phyloP scores from a whole-genome alignment of 2,797 vertebrate species.

The Chrysolophus pictus region DNA sequence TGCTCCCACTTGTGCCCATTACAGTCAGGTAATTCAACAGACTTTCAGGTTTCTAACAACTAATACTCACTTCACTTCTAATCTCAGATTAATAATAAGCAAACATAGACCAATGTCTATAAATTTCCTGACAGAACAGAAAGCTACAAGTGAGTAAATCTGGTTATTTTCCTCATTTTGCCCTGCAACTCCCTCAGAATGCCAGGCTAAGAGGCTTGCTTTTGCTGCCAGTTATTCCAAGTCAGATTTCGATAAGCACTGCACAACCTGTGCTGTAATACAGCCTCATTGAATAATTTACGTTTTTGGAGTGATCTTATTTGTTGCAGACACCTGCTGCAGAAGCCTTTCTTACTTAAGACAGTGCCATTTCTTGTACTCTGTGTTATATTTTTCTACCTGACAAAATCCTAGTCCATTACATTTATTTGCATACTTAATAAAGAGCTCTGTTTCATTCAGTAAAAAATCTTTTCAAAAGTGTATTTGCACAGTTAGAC shows the following conservation, averaged over 20 bases:
- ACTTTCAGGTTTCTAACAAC: background rate
- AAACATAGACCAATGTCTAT: background rate
- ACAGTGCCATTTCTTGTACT: background rate
- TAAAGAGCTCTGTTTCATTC: background rate
- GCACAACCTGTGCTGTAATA: background rate
- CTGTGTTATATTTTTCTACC: background rate
- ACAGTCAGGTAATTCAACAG: background rate
- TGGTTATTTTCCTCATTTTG: background rate
- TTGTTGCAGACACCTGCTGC: background rate
- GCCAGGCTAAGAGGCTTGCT: background rate
- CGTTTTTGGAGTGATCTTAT: background rate
- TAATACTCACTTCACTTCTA: background rate
- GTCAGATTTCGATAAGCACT: background rate
- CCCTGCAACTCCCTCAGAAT: background rate
- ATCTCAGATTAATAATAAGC: background rate
- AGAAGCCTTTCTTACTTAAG: background rate
- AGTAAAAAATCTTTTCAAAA: background rate
- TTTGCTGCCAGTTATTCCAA: background rate
- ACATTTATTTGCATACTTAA: background rate
- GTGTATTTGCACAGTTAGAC: background rate
- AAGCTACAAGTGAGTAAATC: background rate
- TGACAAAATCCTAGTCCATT: background rate
- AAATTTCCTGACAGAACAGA: background rate
- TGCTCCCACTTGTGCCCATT: background rate
- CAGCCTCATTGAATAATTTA: background rate